Evolutionary conservation across 2,113 vertebrate species (phyloP).

Genomic region (Pollimyrus isidori): DNA sequence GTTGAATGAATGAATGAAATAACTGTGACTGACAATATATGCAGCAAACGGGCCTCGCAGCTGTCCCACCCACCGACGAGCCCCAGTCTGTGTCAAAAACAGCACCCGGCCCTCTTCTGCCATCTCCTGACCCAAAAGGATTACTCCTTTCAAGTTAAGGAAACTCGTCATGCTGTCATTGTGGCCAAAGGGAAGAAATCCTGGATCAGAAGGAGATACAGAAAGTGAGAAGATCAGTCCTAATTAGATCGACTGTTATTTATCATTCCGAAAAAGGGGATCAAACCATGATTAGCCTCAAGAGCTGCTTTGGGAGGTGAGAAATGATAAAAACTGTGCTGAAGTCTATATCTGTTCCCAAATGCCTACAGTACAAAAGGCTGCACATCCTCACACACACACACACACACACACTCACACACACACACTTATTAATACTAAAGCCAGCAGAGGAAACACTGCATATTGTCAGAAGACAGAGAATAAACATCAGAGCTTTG

Average conservation of each 20-base stretch:
- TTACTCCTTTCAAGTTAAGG: neutral
- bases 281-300: neutral
- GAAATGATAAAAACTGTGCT: neutral
- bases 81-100: neutral
- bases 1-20: neutral
- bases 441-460: neutral
- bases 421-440: neutral
- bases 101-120: neutral
- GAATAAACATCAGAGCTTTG: constrained; percentile 11
- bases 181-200: neutral
- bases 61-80: neutral
- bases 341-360: neutral
- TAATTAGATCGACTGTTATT: neutral
- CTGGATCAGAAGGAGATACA: neutral
- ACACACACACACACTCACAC: neutral
- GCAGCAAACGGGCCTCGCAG: neutral
- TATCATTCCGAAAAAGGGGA: neutral
- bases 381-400: neutral
- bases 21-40: neutral
- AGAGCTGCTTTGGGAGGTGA: neutral
- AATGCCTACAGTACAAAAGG: neutral
- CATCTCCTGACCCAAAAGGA: neutral
- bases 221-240: neutral
- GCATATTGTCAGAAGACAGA: no score
- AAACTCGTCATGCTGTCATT: neutral